These are phyloP conservation scores for Pygmarrhopalites habei DNA, from an alignment of 1,140 invertebrate species.

Conservation along the genomic window DNA sequence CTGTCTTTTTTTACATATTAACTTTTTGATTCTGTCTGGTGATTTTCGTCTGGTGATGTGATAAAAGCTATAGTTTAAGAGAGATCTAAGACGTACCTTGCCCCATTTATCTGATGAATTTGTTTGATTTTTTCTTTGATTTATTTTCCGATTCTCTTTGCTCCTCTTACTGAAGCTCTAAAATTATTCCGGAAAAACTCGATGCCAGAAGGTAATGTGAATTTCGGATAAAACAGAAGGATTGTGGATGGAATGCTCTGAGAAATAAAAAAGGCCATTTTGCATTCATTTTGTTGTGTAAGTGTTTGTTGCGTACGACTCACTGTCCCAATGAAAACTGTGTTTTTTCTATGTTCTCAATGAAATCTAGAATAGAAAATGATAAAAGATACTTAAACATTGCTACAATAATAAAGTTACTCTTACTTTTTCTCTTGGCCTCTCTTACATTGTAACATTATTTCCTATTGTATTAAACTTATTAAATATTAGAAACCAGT, in stretches of 20 bases:
- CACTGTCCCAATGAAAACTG: conserved; percentile 1
- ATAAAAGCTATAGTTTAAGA: conserved; percentile 4
- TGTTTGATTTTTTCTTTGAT: conserved; percentile 30
- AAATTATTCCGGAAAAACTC: conserved; percentile 41
- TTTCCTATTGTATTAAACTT: too few species aligned
- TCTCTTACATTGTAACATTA: too few species aligned
- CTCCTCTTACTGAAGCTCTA: conserved; percentile 39
- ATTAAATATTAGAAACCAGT: too few species aligned
- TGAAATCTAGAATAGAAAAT: too few species aligned
- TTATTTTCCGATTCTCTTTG: conserved; percentile 38
- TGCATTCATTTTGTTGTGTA: conserved; percentile 41
- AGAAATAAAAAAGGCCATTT: conserved; percentile 38
- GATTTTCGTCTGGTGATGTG: conserved; percentile 13
- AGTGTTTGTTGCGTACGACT: conserved; percentile 36
- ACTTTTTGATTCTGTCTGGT: conserved; percentile 5
- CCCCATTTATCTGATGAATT: conserved; percentile 20
- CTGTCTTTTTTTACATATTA: not conserved
- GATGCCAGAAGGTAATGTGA: conserved; percentile 40
- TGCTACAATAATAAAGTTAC: too few species aligned
- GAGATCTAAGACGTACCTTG: not conserved
- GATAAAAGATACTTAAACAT: too few species aligned
- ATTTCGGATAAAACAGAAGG: conserved; percentile 38
- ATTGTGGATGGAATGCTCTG: conserved; percentile 39
- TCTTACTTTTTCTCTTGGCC: too few species aligned
- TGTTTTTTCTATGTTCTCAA: conserved; percentile 6